Evolutionary conservation across 2,797 vertebrate genomes (phyloP), one percentile per base, ranked within the genome.

Genomic region (Crossoptilon crossoptilon): DNA sequence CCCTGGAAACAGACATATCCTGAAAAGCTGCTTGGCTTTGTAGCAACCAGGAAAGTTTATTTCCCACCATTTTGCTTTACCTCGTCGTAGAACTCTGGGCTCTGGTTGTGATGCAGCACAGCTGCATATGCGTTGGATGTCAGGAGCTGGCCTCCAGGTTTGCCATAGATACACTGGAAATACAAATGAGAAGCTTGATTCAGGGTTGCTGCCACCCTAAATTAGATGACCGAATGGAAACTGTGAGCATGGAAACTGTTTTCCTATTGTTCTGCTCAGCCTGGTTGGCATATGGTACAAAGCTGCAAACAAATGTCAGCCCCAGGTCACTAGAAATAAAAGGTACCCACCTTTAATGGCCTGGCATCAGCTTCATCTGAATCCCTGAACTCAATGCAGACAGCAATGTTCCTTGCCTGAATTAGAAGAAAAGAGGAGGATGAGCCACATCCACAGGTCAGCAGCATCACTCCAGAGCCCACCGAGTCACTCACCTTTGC

Each of bases 61-160:
- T 88, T 60, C 58, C 58, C 63, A 90, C 22, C 19, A 37, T 18
- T 83, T 66, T 7, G 2, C 51, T 77, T 98, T 97, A 99, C 99
- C 99, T 99, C 99, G 14, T 99, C 98, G 1, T 99, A 99, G 97
- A 99, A 99, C 96, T 99, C 99, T 0, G 99, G 99, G 94, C 98
- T 98, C 97, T 99, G 99, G 91, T 99, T 99, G 97, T 99, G 99
- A 92, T 99, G 99, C 14, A 99, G 97, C 71, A 99, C 99, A 0
- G 98, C 97, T 23, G 99, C 98, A 3, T 97, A 99, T 0, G 97
- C 95, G 0, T 97, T 98, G 67, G 97, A 97, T 72, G 98, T 98
- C 97, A 99, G 98, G 71, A 99, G 97, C 6, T 98, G 97, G 18
- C 98, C 98, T 49, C 98, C 98, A 0, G 99, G 98, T 92, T 99